phyloP scores from a whole-genome alignment of 2,888 invertebrate species.

The Microplitis manilae region DNA sequence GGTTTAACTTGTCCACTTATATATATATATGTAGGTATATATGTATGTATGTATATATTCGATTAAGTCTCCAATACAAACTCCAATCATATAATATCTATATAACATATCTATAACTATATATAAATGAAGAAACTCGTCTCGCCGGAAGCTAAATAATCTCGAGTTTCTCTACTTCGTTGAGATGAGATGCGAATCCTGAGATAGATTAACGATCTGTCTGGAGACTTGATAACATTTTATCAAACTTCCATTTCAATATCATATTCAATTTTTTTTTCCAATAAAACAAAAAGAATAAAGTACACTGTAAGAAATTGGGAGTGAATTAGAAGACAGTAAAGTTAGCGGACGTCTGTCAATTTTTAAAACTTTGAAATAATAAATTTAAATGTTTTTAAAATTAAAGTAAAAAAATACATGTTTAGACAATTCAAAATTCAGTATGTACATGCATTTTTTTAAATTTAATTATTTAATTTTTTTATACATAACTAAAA shows the following conservation, averaged over 20 bases:
- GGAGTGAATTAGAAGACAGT: too few species aligned
- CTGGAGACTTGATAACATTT: not conserved
- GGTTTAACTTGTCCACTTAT: conserved; percentile 32
- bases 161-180: not conserved
- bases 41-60: not conserved
- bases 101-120: not conserved
- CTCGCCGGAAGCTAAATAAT: conserved; percentile 32
- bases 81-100: not conserved
- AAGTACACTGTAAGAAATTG: not conserved
- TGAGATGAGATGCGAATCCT: conserved; percentile 2
- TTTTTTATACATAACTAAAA: too few species aligned
- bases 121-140: conserved; percentile 15
- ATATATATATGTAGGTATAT: too few species aligned
- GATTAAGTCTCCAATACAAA: conserved; percentile 6
- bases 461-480: too few species aligned
- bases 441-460: too few species aligned
- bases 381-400: too few species aligned
- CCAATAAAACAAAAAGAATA: not conserved
- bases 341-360: too few species aligned
- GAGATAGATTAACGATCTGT: conserved; percentile 10
- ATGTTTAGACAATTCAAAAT: too few species aligned
- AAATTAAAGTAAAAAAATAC: too few species aligned
- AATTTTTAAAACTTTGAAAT: too few species aligned
- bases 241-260: conserved; percentile 8
- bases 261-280: not conserved